A percentile compares a stretch with the other conserved stretches of the same genome.
Evolutionary conservation across 2,888 invertebrate species (phyloP).

Genomic region (Mactromeris polynyma): DNA sequence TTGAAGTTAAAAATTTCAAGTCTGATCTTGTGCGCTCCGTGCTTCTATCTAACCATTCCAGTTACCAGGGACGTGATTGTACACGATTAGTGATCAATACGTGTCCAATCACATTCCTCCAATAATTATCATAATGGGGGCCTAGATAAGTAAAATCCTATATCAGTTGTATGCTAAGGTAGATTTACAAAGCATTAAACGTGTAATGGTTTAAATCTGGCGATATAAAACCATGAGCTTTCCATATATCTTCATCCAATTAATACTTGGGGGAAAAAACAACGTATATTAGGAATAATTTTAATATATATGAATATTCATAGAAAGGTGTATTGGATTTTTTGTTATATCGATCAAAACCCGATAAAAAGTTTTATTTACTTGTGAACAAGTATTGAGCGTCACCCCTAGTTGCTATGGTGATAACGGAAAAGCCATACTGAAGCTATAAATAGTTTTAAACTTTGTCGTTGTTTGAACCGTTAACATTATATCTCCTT

Average conservation of each 20-base stretch:
- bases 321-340: constrained; percentile 49
- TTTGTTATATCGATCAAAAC: constrained; percentile 36
- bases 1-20: constrained; percentile 53
- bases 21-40: constrained; percentile 51
- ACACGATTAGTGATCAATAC: constrained; percentile 71
- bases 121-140: constrained; percentile 60
- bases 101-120: constrained; percentile 63
- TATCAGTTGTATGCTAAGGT: constrained; percentile 8
- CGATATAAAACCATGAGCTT: background rate
- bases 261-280: background rate
- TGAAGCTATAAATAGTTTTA: constrained; percentile 64
- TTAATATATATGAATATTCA: background rate
- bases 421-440: constrained; percentile 50
- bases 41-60: constrained; percentile 52
- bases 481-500: constrained; percentile 42
- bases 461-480: constrained; percentile 56
- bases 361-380: constrained; percentile 56
- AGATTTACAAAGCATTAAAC: constrained; percentile 4
- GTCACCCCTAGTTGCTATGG: constrained; percentile 64
- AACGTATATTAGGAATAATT: background rate
- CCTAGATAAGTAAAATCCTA: constrained; percentile 49
- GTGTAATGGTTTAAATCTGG: background rate
- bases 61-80: constrained; percentile 64
- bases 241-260: background rate
- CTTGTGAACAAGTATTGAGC: constrained; percentile 57